Base-by-base conservation (phyloP, 2,888 invertebrate genomes). In the Aspidiotus destructor region DNA sequence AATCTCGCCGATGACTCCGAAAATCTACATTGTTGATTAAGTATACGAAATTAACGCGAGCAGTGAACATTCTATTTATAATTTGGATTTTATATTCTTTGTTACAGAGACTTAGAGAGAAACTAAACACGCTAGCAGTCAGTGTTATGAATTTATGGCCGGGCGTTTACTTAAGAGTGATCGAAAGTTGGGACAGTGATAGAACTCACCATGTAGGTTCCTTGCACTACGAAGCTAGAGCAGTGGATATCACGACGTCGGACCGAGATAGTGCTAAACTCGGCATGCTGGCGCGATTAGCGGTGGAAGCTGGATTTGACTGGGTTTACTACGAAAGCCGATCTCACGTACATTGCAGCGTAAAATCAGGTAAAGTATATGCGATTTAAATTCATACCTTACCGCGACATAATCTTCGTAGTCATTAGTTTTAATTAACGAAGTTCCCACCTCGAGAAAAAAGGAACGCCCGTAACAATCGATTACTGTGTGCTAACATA, bases 111-210 rank as follows among this genome's bases (percentile, higher is more conserved):
- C 94, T 95, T 80, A 93, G 92, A 79, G 96, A 96, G 80, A 94
- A 92, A 79, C 81, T 97, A 75, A 92, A 95, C 80, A 91, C 91
- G 70, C 80, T 97, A 76, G 94, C 96, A 69, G 91, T 95, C 77
- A 90, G 92, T 75, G 96, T 97, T 78, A 93, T 95, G 92, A 96
- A 96, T 81, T 92, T 92, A 78, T 97, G 97, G 96, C 95, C 95
- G 0, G 92, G 94, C n/a, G 88, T 95, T 71, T 85, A 86, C 74
- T 83, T 97, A 74, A 82, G 94, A 69, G 96, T 97, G 72, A 93
- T 89, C 72, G 96, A 97, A 79, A 94, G 92, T 68, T 97, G 95
- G 95, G 95, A 95, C 77, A 95, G 95, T 77, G 89, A 89, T 75
- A 84, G 84, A 72, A 84, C 85, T 69, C 88, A 91, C 77, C 81